These are phyloP conservation scores for Phrynocephalus guinanensis DNA, from an alignment of 2,797 vertebrate species.

Conservation along the genomic window DNA sequence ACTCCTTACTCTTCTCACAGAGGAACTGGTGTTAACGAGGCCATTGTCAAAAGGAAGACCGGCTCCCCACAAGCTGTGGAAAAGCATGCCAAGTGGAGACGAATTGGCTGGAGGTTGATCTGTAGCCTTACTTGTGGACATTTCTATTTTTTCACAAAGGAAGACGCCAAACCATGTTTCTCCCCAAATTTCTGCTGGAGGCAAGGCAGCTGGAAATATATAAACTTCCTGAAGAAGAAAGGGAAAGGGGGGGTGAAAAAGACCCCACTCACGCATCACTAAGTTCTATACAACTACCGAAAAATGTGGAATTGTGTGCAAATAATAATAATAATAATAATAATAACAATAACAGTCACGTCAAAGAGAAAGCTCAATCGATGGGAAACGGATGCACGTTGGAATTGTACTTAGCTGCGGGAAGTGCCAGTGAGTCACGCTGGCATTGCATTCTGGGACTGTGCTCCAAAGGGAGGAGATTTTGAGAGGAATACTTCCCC, in stretches of 20 bases:
- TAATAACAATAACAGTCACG: slow-evolving; percentile 14
- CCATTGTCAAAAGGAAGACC: slow-evolving; percentile 68
- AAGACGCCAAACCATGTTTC: slow-evolving; percentile 75
- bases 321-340: neutral
- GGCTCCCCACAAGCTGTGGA: slow-evolving; percentile 65
- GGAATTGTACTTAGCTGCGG: slow-evolving; percentile 65
- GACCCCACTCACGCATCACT: slow-evolving; percentile 68
- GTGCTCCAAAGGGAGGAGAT: slow-evolving; percentile 50
- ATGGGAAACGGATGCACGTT: slow-evolving; percentile 62
- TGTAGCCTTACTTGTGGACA: slow-evolving; percentile 92
- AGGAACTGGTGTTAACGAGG: slow-evolving; percentile 68
- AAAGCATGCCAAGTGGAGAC: slow-evolving; percentile 75
- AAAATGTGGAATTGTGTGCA: slow-evolving; percentile 70
- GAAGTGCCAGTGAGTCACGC: slow-evolving; percentile 72
- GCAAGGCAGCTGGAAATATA: slow-evolving; percentile 76
- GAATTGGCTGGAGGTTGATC: slow-evolving; percentile 79
- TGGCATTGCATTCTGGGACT: slow-evolving; percentile 69
- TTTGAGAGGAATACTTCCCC: slow-evolving; percentile 51
- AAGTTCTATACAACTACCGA: slow-evolving; percentile 73
- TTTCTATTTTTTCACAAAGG: slow-evolving; percentile 82
- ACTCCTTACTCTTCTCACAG: slow-evolving; percentile 72
- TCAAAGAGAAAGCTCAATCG: slow-evolving; percentile 62
- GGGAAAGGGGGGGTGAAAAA: slow-evolving; percentile 28
- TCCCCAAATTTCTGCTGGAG: slow-evolving; percentile 76
- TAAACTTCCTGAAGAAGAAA: slow-evolving; percentile 74